phyloP scores from a whole-genome alignment of 2,113 vertebrate genomes.

The Hyperoodon ampullatus region DNA sequence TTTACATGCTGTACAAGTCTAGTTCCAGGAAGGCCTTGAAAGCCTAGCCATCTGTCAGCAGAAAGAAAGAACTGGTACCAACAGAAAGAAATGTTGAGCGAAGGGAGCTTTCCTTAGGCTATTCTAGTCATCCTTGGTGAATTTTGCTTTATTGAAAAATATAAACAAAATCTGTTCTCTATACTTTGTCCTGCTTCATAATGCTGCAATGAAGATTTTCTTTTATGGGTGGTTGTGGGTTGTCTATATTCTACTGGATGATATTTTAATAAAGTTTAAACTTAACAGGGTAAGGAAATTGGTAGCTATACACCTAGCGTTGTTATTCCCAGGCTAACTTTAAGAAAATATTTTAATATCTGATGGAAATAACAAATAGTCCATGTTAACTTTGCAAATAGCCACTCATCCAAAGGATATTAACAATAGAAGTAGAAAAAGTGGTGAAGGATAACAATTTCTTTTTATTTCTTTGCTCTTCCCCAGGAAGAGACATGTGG shows the following conservation, averaged over 20 bases:
- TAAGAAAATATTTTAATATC: constrained; percentile 9
- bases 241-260: not conserved
- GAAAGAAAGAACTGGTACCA: not conserved
- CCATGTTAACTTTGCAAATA: not conserved
- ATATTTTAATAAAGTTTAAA: constrained; percentile 41
- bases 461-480: constrained; percentile 4
- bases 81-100: constrained; percentile 16
- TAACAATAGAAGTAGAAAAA: not conserved
- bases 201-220: not conserved
- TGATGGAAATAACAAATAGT: not conserved
- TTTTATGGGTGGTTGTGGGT: not conserved
- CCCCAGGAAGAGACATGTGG: not conserved
- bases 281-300: not conserved
- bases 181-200: not conserved
- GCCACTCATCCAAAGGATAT: not conserved
- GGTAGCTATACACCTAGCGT: not conserved
- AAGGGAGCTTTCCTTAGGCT: constrained; percentile 54
- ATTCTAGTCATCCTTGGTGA: constrained; percentile 44
- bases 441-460: not conserved
- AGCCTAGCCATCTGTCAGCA: constrained; percentile 67
- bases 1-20: constrained; percentile 54
- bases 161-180: constrained; percentile 44
- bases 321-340: not conserved
- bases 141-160: constrained; percentile 60
- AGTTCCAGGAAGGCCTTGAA: constrained; percentile 62